Evolutionary conservation across 2,888 invertebrate species (phyloP).

Genomic region (Phortica okadai): DNA sequence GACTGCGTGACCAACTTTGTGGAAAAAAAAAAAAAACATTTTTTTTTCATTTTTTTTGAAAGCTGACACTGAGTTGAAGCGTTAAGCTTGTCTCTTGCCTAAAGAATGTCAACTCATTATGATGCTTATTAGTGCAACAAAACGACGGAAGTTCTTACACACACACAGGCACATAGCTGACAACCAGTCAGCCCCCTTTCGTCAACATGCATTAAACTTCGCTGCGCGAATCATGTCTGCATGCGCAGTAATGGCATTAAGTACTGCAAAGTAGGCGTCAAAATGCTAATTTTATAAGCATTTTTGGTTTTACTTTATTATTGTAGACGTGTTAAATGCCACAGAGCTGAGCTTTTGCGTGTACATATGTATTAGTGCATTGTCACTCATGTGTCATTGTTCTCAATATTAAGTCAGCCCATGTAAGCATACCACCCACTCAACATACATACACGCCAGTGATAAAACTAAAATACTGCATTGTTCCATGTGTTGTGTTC

Average conservation of each 20-base stretch:
- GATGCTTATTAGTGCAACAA: slow-evolving; percentile 29
- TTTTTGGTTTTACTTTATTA: neutral
- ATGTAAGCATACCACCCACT: too few species aligned
- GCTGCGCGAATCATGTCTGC: slow-evolving; percentile 48
- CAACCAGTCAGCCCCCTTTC: neutral
- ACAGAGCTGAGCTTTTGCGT: neutral
- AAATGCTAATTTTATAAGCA: slow-evolving; percentile 57
- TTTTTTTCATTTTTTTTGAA: neutral
- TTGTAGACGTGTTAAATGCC: slow-evolving; percentile 17
- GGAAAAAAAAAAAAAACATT: neutral
- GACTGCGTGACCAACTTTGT: neutral
- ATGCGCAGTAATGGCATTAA: slow-evolving; percentile 45
- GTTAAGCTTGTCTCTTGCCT: neutral
- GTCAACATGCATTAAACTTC: neutral
- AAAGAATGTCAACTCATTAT: slow-evolving; percentile 66
- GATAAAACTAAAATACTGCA: too few species aligned
- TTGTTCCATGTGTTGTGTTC: too few species aligned
- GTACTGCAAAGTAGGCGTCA: slow-evolving; percentile 56
- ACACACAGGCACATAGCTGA: neutral
- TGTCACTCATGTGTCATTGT: neutral
- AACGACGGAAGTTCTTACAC: slow-evolving; percentile 16
- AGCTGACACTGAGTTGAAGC: neutral
- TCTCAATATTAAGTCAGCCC: too few species aligned
- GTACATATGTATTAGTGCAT: neutral
- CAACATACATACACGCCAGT: too few species aligned